These are phyloP conservation scores for Emesis castigata DNA, from an alignment of 2,888 invertebrate species.

Conservation along the genomic window DNA sequence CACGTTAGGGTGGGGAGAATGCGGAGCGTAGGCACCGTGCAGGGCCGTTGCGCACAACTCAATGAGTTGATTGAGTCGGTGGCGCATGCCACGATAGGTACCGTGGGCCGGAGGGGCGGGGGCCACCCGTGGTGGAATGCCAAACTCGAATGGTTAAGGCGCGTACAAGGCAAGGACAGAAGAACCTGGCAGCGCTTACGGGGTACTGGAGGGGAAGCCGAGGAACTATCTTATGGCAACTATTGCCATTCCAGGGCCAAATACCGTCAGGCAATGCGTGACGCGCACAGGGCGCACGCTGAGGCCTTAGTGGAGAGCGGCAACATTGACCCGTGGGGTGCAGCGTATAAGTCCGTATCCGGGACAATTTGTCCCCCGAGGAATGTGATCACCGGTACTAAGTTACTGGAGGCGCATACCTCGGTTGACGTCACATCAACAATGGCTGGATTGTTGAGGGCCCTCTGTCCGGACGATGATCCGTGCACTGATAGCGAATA, in stretches of 20 bases:
- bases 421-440: background rate
- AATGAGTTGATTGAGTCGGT: conserved; percentile 50
- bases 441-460: background rate
- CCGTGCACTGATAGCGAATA: background rate
- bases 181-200: background rate
- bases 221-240: background rate
- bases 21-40: background rate
- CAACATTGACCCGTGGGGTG: background rate
- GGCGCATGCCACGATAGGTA: too few relatives aligned
- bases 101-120: background rate
- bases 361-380: background rate
- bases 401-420: background rate
- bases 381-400: background rate
- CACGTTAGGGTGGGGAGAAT: background rate
- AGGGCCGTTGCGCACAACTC: conserved; percentile 2
- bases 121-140: background rate
- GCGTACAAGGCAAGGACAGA: too few relatives aligned
- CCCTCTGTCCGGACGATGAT: background rate
- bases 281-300: background rate
- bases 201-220: background rate
- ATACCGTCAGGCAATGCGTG: background rate
- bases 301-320: background rate
- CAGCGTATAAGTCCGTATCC: background rate
- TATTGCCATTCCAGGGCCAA: background rate
- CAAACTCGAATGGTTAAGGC: background rate